Evolutionary conservation across 2,113 vertebrate species (phyloP).

Genomic region (Brachyhypopomus occidentalis): DNA sequence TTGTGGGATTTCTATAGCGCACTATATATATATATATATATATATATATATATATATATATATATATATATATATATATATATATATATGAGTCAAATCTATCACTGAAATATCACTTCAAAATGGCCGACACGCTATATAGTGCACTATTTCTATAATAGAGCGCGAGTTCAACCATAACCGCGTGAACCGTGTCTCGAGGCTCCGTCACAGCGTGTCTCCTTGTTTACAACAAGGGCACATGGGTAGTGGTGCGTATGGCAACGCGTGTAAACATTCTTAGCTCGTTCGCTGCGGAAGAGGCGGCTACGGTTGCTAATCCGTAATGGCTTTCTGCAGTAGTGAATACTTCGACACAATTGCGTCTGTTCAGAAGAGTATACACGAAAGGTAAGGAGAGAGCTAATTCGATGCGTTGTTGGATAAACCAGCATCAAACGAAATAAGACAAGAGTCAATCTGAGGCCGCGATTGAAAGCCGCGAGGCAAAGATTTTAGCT

Average conservation of each 20-base stretch:
- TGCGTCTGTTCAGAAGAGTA: slow-evolving; percentile 61
- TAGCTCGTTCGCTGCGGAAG: neutral
- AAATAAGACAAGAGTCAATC: too few relatives aligned
- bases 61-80: too few relatives aligned
- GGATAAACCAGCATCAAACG: neutral
- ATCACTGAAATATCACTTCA: too few relatives aligned
- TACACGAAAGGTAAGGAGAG: slow-evolving; percentile 68
- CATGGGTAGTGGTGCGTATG: slow-evolving; percentile 72
- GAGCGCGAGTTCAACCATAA: too few relatives aligned
- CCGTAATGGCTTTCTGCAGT: slow-evolving; percentile 51
- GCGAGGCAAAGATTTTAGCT: neutral
- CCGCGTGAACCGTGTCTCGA: too few relatives aligned
- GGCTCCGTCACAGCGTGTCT: slow-evolving; percentile 41
- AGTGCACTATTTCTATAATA: too few relatives aligned
- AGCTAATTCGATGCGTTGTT: neutral
- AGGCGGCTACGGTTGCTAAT: neutral
- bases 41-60: too few relatives aligned
- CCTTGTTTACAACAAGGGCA: slow-evolving; percentile 64
- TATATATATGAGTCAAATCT: too few relatives aligned
- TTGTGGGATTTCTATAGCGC: too few relatives aligned
- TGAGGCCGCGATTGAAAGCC: neutral
- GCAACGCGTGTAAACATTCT: slow-evolving; percentile 71
- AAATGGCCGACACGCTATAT: too few relatives aligned
- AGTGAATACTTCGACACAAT: slow-evolving; percentile 68
- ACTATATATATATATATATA: too few relatives aligned